Evolutionary conservation across 1,140 invertebrate genomes (phyloP).

Genomic region (Drosophila nannoptera): DNA sequence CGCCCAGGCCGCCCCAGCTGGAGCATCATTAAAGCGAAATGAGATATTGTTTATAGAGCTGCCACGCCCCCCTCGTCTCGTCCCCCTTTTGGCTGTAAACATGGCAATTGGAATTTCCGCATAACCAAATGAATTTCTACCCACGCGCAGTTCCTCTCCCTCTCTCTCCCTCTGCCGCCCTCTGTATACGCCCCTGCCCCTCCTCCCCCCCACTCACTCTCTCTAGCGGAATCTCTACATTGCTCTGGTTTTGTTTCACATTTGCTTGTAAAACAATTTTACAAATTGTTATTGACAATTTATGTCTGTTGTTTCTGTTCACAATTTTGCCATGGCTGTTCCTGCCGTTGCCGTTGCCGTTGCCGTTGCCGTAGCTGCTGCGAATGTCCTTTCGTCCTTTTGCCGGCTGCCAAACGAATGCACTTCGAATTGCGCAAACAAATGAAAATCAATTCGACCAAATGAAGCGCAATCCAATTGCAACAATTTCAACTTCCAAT

Average conservation of each 20-base stretch:
- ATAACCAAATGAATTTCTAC: slow-evolving; percentile 53
- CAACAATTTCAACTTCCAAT: slow-evolving; percentile 41
- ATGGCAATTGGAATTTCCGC: slow-evolving; percentile 55
- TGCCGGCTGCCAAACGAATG: slow-evolving; percentile 32
- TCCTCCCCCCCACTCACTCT: neutral
- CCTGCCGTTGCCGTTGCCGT: slow-evolving; percentile 9
- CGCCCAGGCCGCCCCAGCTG: slow-evolving; percentile 29
- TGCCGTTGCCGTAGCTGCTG: neutral
- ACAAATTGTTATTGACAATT: slow-evolving; percentile 74
- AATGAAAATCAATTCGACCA: slow-evolving; percentile 67
- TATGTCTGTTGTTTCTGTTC: slow-evolving; percentile 50
- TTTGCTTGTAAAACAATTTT: slow-evolving; percentile 57
- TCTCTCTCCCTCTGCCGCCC: slow-evolving; percentile 1
- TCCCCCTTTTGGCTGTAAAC: slow-evolving; percentile 30
- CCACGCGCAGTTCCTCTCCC: slow-evolving; percentile 4
- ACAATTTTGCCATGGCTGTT: slow-evolving; percentile 10
- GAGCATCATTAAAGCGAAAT: slow-evolving; percentile 71
- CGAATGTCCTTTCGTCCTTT: neutral
- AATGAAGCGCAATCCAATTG: slow-evolving; percentile 63
- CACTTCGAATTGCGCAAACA: slow-evolving; percentile 38
- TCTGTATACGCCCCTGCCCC: neutral
- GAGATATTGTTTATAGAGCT: slow-evolving; percentile 56
- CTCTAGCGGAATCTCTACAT: slow-evolving; percentile 19
- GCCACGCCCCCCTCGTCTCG: neutral
- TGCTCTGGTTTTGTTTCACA: slow-evolving; percentile 18